Conservation (phyloP, 2,113 vertebrate genomes). For the Neodon shergylaensis region DNA sequence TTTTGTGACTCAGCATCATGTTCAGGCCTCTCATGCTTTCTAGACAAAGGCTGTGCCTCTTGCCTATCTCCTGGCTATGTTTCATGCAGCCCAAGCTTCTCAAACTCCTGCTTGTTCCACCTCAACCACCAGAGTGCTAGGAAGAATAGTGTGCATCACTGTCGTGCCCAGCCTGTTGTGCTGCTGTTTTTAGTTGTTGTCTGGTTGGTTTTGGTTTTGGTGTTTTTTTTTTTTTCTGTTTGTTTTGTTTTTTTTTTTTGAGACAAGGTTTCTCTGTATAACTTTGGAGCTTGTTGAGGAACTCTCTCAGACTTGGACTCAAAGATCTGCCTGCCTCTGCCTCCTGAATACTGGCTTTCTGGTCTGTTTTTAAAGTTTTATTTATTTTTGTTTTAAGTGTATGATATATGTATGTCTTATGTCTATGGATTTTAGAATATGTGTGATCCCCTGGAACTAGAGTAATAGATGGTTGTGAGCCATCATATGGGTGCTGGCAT, state of each 20-base stretch:
- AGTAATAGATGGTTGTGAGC: neutral
- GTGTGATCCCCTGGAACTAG: neutral
- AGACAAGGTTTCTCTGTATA: no score
- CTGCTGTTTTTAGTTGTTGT: neutral
- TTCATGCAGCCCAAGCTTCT: neutral
- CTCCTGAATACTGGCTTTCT: no score
- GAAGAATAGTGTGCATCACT: neutral
- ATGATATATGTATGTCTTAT: neutral
- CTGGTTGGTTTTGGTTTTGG: no score
- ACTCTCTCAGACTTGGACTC: no score
- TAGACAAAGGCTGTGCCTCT: neutral
- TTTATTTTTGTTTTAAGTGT: neutral
- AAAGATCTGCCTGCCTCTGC: no score
- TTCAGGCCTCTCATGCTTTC: neutral
- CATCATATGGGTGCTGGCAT: neutral
- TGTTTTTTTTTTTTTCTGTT: neutral
- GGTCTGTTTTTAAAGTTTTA: neutral
- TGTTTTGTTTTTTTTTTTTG: no score
- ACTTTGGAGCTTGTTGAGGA: no score
- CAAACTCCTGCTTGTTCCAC: neutral
- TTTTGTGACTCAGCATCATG: neutral
- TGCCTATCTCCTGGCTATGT: neutral
- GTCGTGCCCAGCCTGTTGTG: neutral
- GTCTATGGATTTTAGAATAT: neutral
- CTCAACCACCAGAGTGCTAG: neutral